Base-by-base conservation (phyloP, 2,797 vertebrate species). In the Tangara arthus region DNA sequence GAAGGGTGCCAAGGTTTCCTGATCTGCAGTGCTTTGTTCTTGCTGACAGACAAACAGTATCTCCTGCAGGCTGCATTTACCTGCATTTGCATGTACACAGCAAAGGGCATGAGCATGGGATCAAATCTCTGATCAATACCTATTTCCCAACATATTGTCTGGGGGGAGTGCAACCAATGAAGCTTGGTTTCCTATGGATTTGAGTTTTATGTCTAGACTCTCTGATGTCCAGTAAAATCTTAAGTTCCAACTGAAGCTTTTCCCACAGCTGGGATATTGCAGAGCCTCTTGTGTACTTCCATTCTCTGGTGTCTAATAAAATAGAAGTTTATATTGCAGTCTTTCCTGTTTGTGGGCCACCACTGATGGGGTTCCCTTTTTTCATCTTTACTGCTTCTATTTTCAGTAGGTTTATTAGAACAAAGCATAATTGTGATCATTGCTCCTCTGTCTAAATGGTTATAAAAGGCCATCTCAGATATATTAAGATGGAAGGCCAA, bases 221-320 rank as follows among this genome's bases (percentile, higher is more conserved):
- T 82, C 69, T 64, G 65, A 81, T 57, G 70, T 81, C 89, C 55
- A 34, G 28, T 94, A 86, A 89, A 95, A 80, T 35, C 16, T 6
- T 7, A 42, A 60, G 15, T 82, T 93, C 46, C 61, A 88, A 5
- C 11, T 71, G 91, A 91, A 93, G 82, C 26, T 91, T 94, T 93
- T 85, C 81, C 60, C 68, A 73, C 71, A 82, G 56, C 89, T 91
- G 72, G 20, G 50, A 26, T 71, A 57, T 90, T 83, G 72, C 46
- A 71, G 60, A 75, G 34, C 15, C 44, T 68, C 76, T 50, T 61
- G 41, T 85, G 71, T 92, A 53, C 53, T 68, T 86, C 6, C 14
- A 61, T 78, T 94, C 93, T 90, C 94, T 59, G 47, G 30, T 76
- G 85, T 53, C 72, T 75, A 42, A 88, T 85, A 86, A 90, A 94